These are phyloP conservation scores for Trileptium ribeirensis DNA, from an alignment of 2,888 invertebrate genomes.

Conservation along the genomic window DNA sequence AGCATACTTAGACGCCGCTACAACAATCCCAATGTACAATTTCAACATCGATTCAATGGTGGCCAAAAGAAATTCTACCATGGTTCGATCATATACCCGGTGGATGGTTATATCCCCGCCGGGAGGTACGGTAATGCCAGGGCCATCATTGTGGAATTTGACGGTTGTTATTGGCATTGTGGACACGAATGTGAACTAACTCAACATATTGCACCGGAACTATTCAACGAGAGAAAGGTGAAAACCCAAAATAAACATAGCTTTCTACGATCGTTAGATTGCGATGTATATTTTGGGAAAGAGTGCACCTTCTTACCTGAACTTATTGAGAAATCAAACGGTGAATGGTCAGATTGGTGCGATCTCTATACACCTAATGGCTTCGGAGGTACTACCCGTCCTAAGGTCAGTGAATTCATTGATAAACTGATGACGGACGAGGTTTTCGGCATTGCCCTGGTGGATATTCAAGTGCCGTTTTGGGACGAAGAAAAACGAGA, in stretches of 20 bases:
- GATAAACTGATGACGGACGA: not conserved
- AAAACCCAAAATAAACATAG: not conserved
- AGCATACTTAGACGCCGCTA: not conserved
- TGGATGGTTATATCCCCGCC: not conserved
- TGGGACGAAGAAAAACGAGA: not conserved
- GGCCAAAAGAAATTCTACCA: constrained; percentile 1
- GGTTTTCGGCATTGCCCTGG: not conserved
- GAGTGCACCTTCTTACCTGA: not conserved
- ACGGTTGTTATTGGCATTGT: not conserved
- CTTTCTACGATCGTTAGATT: not conserved
- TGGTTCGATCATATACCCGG: not conserved
- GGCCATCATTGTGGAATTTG: not conserved
- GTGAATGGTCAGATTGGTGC: not conserved
- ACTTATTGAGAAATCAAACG: not conserved
- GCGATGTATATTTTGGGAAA: not conserved
- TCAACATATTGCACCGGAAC: too few species aligned
- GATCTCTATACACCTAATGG: not conserved
- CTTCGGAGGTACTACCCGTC: not conserved
- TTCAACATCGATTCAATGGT: not conserved
- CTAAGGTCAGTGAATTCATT: not conserved
- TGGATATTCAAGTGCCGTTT: not conserved
- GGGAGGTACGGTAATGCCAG: not conserved
- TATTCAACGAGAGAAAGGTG: not conserved
- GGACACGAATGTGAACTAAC: not conserved
- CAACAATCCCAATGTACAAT: not conserved